Evolutionary conservation across 2,113 vertebrate species (phyloP).

Genomic region (Bolborhynchus lineola): DNA sequence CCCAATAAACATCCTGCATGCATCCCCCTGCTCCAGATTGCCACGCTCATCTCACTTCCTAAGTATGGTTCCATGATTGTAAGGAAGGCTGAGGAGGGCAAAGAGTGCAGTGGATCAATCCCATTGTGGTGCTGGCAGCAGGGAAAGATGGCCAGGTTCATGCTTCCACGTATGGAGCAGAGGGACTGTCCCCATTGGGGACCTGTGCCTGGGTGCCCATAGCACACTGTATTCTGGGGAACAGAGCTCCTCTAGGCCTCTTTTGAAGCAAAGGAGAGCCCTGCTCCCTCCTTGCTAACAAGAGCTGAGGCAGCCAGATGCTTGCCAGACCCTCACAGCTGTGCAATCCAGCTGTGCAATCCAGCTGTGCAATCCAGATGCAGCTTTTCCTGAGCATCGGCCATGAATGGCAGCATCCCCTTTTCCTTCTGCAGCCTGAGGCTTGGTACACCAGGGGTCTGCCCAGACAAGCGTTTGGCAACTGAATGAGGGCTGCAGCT

Average conservation of each 20-base stretch:
- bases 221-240: fast-evolving
- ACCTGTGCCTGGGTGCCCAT: fast-evolving
- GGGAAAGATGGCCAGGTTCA: not conserved
- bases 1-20: not conserved
- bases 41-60: fast-evolving
- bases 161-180: fast-evolving
- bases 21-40: fast-evolving
- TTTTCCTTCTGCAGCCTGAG: not conserved
- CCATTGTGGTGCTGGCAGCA: not conserved
- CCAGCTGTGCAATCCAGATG: not conserved
- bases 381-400: not conserved
- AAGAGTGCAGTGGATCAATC: not conserved
- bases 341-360: not conserved
- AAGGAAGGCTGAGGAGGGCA: not conserved
- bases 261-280: not conserved
- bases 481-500: not conserved
- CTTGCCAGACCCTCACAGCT: conserved; percentile 9
- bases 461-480: not conserved
- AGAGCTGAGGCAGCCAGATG: not conserved
- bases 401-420: not conserved
- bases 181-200: fast-evolving
- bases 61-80: not conserved
- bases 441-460: not conserved
- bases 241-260: not conserved
- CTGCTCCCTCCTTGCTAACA: not conserved